Percentiles rank a stretch among this genome's conserved stretches.
Conservation (phyloP, 2,888 invertebrate species). For the Eretmocerus hayati region DNA sequence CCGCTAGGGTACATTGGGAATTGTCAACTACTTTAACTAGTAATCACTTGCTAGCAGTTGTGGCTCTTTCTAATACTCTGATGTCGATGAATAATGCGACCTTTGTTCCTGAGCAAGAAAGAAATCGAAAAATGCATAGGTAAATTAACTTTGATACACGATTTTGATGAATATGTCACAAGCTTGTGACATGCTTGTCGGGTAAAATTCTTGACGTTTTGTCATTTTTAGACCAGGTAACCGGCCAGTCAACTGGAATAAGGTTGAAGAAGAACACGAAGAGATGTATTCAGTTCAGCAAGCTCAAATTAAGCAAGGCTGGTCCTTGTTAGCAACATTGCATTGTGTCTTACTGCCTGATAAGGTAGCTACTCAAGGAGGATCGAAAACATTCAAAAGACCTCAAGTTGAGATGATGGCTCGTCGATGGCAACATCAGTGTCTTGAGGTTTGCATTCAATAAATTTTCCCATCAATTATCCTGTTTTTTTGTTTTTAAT, state of each 20-base stretch:
- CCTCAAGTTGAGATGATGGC: conserved; percentile 97
- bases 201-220: too few species aligned
- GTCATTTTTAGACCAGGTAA: conserved; percentile 56
- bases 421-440: conserved; percentile 97
- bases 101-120: conserved; percentile 82
- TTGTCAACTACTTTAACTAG: conserved; percentile 90
- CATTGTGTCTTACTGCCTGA: conserved; percentile 95
- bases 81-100: conserved; percentile 97
- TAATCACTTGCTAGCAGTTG: conserved; percentile 89
- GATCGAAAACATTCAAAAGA: conserved; percentile 78
- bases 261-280: conserved; percentile 73
- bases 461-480: too few species aligned
- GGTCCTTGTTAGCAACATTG: conserved; percentile 91
- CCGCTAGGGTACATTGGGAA: conserved; percentile 91
- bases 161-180: too few species aligned
- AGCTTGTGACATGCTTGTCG: too few species aligned
- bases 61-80: conserved; percentile 90
- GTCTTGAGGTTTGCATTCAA: conserved; percentile 74
- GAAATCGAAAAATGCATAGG: conserved; percentile 70
- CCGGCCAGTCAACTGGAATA: conserved; percentile 60
- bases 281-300: conserved; percentile 80
- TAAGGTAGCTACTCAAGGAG: conserved; percentile 66
- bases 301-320: conserved; percentile 92
- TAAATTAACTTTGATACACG: conserved; percentile 34
- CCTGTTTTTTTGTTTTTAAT: neutral